Evolutionary conservation across 1,140 invertebrate genomes (phyloP), one percentile per base, ranked within the genome.

Genomic region (Apis florea): DNA sequence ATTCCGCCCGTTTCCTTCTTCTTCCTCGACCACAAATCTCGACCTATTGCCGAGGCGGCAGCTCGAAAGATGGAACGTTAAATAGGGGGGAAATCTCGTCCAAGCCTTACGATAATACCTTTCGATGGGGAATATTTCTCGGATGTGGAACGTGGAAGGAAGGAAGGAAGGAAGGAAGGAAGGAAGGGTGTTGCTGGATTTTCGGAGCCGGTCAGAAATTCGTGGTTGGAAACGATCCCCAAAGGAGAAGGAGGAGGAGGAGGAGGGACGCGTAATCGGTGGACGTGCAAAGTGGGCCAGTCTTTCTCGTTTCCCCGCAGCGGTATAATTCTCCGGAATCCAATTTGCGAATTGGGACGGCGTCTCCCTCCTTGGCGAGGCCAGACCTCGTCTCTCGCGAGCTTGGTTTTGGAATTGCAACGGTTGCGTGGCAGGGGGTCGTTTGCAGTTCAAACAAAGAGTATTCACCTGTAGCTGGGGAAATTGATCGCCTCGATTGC

Each of bases 311-410:
- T 26, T 54, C 64, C 74, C 24, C 54, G 66, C 49, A 40, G 31
- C 58, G 26, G 12, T 53, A 67, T 83, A 83, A 59, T 70, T 83
- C 71, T 63, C 24, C n/a, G 40, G 53, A 53, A 86, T 86, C 75
- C 85, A 86, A 85, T 86, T 86, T 86, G 82, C 70, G 61, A 86
- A 85, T 84, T 85, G 76, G 83, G 53, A 82, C 82, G 75, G 40
- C 54, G 59, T 40, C 6, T 40, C 31, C 5, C 54, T 84, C 49
- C 58, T 83, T 58, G 64, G 73, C 51, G 49, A 6, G 26, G 13
- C 67, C 21, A 31, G n/a, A 59, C 17, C n/a, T n/a, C n/a, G 68
- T 56, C 68, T 54, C 77, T 56, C 72, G 21, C 69, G 61, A 6
- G 17, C 64, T n/a, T n/a, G 53, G 59, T 24, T 15, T 54, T 59